Base-by-base conservation (phyloP, 2,888 invertebrate species). In the Pristionchus arcanus region DNA sequence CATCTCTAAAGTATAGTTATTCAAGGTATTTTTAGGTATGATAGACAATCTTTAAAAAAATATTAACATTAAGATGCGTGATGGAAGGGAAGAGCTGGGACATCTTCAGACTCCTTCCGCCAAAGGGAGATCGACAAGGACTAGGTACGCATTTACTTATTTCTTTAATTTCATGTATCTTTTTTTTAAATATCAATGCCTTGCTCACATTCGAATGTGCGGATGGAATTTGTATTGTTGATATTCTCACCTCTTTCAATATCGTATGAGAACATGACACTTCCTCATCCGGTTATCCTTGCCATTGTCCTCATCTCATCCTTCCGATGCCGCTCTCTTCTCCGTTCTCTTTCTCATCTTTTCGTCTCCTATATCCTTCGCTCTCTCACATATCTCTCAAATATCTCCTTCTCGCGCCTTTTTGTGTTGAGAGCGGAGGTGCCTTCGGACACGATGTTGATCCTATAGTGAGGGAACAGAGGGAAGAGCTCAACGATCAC, bases 101-200 rank as follows among this genome's bases (percentile, higher is more conserved):
- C 95, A 96, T 97, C 25, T 98, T 98, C 95, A 96, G 97, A 94
- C 97, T 97, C 93, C 96, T 97, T 19, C 97, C 97, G 0, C 96
- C 97, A 88, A 93, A 92, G 90, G 92, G 94, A 53, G 95, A 95
- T 90, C 84, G 91, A 85, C 90, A 92, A 19, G 93, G 92, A 34
- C 94, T 93, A 53, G 94, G 94, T 94, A 34, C 1, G 81, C 5
- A 19, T 59, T 59, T 55, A 55, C 55, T 55, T 15, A 2, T 19
- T 21, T 19, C 2, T 21, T 55, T 63, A 63, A 19, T 25, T 63
- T 21, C 21, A 15, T 55, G 55, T 21, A 21, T 3, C 16, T 9
- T 9, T 2, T 2, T 3, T 9, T 55, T 21, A 4, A 55, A 15
- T 15, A 2, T 55, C 15, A 55, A 63, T 21, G 63, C 3, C 25